A percentile compares a stretch with the other conserved stretches of the same genome.
Conservation (phyloP, 2,113 vertebrate genomes). For the Chloropsis cyanopogon region DNA sequence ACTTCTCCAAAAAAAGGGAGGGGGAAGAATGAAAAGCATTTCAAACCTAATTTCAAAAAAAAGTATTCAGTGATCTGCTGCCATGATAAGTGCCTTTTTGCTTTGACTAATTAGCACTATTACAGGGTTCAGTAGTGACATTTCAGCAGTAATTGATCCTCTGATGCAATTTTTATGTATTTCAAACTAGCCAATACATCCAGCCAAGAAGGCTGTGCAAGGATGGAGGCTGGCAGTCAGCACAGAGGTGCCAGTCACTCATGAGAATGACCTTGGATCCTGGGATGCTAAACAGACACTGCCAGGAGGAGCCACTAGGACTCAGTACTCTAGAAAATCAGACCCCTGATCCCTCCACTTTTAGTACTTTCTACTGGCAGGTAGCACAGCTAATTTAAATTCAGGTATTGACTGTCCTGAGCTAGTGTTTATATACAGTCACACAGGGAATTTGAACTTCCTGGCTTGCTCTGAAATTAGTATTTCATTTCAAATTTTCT, state of each 20-base stretch:
- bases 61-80: neutral
- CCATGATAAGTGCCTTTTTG: neutral
- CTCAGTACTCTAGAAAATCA: neutral
- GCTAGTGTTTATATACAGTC: neutral
- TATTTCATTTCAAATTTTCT: neutral
- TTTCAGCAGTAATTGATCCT: conserved; percentile 18
- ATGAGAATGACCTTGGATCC: neutral
- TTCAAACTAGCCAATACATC: neutral
- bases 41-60: neutral
- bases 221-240: neutral
- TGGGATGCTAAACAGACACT: neutral
- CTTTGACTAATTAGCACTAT: conserved; percentile 32
- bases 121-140: conserved; percentile 3
- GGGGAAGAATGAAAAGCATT: neutral
- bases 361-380: neutral
- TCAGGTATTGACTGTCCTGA: neutral
- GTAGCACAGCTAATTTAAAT: conserved; percentile 8
- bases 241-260: neutral
- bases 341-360: neutral
- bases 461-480: conserved; percentile 6
- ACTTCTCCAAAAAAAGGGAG: neutral
- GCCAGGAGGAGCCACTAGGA: neutral
- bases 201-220: neutral
- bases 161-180: neutral
- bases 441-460: neutral